Conservation (phyloP, 2,888 invertebrate species). For the Apeira syringaria region DNA sequence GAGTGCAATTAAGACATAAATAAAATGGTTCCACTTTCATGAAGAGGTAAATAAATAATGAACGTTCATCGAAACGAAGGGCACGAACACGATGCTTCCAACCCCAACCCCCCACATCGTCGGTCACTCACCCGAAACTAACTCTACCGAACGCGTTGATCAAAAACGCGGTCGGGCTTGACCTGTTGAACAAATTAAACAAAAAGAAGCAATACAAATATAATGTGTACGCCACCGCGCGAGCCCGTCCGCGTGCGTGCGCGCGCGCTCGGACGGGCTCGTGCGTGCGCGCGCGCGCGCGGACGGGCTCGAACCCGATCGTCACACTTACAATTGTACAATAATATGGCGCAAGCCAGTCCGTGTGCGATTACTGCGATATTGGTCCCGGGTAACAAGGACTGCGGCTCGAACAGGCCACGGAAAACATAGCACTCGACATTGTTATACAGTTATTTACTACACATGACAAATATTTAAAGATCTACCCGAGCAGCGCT, state of each 20-base stretch:
- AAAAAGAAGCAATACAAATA: slow-evolving; percentile 75
- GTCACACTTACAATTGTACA: slow-evolving; percentile 45
- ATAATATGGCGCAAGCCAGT: slow-evolving; percentile 9
- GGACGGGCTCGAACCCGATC: slow-evolving; percentile 53
- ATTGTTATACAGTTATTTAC: no score
- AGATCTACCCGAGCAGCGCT: slow-evolving; percentile 40
- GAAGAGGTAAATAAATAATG: slow-evolving; percentile 63
- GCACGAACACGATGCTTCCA: slow-evolving; percentile 81
- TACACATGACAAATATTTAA: slow-evolving; percentile 47
- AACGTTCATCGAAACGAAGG: slow-evolving; percentile 66
- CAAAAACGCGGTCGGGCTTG: slow-evolving; percentile 88
- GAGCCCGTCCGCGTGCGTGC: no score
- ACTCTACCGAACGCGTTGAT: slow-evolving; percentile 88
- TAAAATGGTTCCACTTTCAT: slow-evolving; percentile 63
- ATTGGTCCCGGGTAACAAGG: slow-evolving; percentile 10
- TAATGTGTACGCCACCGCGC: slow-evolving; percentile 58
- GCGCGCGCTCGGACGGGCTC: no score
- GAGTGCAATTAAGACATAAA: slow-evolving; percentile 78
- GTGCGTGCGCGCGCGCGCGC: no score
- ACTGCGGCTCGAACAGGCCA: no score
- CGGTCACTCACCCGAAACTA: slow-evolving; percentile 88
- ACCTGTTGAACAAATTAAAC: slow-evolving; percentile 88
- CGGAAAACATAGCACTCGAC: no score
- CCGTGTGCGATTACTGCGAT: slow-evolving; percentile 14
- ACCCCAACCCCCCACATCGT: slow-evolving; percentile 78